These are phyloP conservation scores for Aproaerema taeniolella DNA, from an alignment of 2,888 invertebrate genomes.

Conservation along the genomic window DNA sequence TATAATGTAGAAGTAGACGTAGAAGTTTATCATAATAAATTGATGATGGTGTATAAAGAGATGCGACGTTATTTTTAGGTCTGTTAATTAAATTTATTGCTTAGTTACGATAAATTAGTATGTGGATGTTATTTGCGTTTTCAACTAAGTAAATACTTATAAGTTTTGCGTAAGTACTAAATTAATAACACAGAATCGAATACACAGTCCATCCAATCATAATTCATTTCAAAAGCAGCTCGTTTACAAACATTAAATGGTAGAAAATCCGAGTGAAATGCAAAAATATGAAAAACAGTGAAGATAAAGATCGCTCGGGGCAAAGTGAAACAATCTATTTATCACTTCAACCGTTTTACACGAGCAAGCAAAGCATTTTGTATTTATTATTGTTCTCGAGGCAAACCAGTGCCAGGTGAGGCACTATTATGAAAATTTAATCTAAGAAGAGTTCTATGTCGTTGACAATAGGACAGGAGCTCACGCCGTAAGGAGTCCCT, in stretches of 20 bases:
- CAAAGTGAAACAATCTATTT: conserved; percentile 18
- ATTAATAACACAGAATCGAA: not conserved
- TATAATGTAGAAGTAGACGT: no score
- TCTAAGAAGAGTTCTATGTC: conserved; percentile 1
- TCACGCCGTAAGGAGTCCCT: not conserved
- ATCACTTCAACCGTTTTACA: conserved; percentile 14
- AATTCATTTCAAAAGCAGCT: not conserved
- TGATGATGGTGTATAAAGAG: no score
- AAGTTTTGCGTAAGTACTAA: no score
- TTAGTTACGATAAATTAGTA: no score
- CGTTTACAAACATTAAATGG: not conserved
- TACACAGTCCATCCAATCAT: not conserved
- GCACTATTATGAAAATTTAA: conserved; percentile 4
- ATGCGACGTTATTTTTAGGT: no score
- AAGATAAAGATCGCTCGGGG: conserved; percentile 8
- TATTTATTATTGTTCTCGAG: conserved; percentile 9
- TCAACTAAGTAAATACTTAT: no score
- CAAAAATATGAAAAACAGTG: conserved; percentile 6
- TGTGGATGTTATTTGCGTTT: no score
- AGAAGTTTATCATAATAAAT: no score
- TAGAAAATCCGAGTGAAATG: conserved; percentile 2
- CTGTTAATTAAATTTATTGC: no score
- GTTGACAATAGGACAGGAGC: not conserved
- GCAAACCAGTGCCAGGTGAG: conserved; percentile 4
- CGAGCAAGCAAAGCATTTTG: conserved; percentile 7